Percentiles rank a stretch among this genome's conserved stretches.
These are phyloP conservation scores for Electrona antarctica DNA, from an alignment of 2,113 vertebrate species.

Conservation along the genomic window DNA sequence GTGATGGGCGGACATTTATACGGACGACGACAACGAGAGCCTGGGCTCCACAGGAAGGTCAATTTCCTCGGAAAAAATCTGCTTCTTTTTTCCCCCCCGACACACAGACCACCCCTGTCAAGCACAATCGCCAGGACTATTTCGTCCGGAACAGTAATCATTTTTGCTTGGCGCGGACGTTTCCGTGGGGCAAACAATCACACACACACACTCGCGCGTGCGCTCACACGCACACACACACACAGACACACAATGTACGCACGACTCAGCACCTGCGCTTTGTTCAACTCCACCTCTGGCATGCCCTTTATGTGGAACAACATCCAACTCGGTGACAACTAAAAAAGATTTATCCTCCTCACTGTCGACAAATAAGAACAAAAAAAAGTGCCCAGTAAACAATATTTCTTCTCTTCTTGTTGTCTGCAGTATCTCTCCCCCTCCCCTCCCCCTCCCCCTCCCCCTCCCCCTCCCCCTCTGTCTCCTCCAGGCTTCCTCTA, in stretches of 20 bases:
- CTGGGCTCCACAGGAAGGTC: slow-evolving; percentile 31
- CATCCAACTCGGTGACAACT: slow-evolving; percentile 20
- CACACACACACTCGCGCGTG: not conserved
- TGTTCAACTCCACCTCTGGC: too few relatives aligned
- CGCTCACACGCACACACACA: not conserved
- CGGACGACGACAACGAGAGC: not conserved
- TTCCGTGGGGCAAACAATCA: not conserved
- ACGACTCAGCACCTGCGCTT: too few relatives aligned
- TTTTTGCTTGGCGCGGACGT: slow-evolving; percentile 1
- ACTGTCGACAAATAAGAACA: not conserved
- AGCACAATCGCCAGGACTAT: slow-evolving; percentile 6
- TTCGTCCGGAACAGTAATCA: slow-evolving; percentile 22
- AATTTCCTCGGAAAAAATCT: slow-evolving; percentile 51
- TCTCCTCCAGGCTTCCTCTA: slow-evolving; percentile 3
- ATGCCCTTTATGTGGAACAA: not conserved
- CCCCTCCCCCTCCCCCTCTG: slow-evolving; percentile 8
- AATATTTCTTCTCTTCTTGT: not conserved
- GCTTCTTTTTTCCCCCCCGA: slow-evolving; percentile 12
- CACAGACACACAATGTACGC: not conserved
- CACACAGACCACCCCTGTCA: slow-evolving; percentile 1
- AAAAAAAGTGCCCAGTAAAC: slow-evolving; percentile 22
- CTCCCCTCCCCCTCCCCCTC: slow-evolving; percentile 10
- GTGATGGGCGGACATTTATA: slow-evolving; percentile 55
- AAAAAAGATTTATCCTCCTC: slow-evolving; percentile 17
- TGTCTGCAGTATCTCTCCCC: not conserved